phyloP scores from a whole-genome alignment of 2,888 invertebrate species.

The Pyrrhosoma nymphula region DNA sequence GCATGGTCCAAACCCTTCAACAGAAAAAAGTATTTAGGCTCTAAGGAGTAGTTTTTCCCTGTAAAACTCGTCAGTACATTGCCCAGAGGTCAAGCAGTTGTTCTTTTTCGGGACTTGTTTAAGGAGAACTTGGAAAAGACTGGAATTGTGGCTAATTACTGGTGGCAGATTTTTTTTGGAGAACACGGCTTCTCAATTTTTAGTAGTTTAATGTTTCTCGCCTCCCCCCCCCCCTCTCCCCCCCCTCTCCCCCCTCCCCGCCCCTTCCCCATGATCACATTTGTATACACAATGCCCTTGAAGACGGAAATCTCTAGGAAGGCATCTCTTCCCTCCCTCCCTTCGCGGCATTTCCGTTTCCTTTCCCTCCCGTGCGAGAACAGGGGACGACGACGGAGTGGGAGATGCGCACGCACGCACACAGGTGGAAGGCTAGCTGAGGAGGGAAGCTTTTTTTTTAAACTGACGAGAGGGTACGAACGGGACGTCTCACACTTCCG shows the following conservation, averaged over 20 bases:
- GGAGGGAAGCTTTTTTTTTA: not conserved
- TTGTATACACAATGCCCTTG: slow-evolving; percentile 12
- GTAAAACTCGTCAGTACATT: too few species aligned
- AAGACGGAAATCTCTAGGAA: slow-evolving; percentile 1
- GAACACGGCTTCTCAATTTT: not conserved
- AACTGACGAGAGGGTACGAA: not conserved
- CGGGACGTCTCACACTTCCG: slow-evolving; percentile 16
- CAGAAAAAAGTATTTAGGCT: too few species aligned
- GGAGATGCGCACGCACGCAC: not conserved
- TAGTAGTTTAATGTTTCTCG: too few species aligned
- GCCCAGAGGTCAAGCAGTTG: too few species aligned
- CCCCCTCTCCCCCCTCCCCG: not conserved
- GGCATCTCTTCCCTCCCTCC: not conserved
- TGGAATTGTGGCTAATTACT: not conserved
- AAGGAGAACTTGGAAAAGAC: too few species aligned
- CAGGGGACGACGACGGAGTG: too few species aligned
- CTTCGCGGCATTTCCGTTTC: not conserved
- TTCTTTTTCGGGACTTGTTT: too few species aligned
- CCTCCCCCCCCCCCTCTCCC: not conserved
- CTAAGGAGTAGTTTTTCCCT: too few species aligned
- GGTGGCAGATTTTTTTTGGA: not conserved
- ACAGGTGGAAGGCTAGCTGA: not conserved
- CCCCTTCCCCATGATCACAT: not conserved
- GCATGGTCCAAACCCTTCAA: too few species aligned
- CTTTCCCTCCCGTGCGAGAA: not conserved